phyloP scores from a whole-genome alignment of 37 sponge, comb jelly and placozoan genomes.

The Eunapius fragilis region DNA sequence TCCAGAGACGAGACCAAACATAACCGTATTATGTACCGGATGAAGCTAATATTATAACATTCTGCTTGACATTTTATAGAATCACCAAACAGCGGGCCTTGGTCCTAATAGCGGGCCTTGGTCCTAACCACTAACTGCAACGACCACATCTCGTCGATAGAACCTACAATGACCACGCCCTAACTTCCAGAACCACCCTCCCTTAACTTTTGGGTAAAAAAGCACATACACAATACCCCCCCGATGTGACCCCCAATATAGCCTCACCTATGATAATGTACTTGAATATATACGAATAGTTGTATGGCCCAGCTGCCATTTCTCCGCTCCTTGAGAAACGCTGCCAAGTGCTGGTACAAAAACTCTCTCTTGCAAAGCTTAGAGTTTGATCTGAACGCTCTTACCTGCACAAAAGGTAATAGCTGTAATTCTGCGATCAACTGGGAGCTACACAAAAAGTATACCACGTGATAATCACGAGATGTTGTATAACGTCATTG shows the following conservation, averaged over 20 bases:
- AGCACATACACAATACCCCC: background rate
- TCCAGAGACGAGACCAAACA: no score
- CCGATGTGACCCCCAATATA: background rate
- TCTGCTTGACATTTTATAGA: no score
- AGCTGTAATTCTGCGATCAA: background rate
- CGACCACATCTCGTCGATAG: no score
- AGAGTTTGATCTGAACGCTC: background rate
- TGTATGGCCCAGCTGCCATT: conserved; percentile 99
- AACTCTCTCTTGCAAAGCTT: background rate
- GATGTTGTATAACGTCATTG: background rate
- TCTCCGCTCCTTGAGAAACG: background rate
- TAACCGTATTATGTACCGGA: no score
- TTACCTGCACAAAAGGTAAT: background rate
- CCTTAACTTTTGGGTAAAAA: background rate
- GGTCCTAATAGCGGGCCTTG: no score
- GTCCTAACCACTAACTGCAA: no score
- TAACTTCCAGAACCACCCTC: background rate
- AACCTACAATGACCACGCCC: no score
- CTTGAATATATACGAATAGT: conserved; percentile 99
- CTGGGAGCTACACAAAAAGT: background rate
- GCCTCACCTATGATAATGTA: conserved; percentile 98
- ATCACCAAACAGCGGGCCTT: no score
- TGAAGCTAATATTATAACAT: no score
- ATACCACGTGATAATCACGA: background rate
- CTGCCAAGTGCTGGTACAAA: background rate